Conservation (phyloP, 2,888 invertebrate genomes). For the Tachina lurida region DNA sequence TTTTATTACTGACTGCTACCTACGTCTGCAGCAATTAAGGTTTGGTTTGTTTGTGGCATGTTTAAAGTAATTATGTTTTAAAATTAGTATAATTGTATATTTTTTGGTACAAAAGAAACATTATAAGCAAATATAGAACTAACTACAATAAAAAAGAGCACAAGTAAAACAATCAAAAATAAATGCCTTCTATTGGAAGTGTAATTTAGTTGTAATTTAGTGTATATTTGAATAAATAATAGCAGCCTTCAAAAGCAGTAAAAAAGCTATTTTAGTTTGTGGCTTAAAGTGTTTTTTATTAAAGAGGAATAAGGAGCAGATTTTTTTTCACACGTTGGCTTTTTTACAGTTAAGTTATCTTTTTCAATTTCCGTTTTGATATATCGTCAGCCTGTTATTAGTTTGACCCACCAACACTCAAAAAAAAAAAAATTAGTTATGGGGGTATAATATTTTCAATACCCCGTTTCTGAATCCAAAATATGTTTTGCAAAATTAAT, state of each 20-base stretch:
- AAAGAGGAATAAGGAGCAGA: too few species aligned
- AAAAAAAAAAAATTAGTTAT: too few species aligned
- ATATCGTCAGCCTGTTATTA: too few species aligned
- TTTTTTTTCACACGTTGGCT: too few species aligned
- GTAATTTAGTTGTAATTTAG: slow-evolving; percentile 26
- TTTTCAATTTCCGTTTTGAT: too few species aligned
- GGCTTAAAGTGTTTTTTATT: too few species aligned
- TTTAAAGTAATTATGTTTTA: slow-evolving; percentile 58
- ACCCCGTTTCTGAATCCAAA: too few species aligned
- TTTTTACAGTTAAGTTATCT: too few species aligned
- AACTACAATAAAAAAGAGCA: not conserved
- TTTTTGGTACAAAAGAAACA: not conserved
- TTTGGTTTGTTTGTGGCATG: slow-evolving; percentile 58
- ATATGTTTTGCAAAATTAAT: too few species aligned
- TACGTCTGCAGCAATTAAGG: slow-evolving; percentile 23
- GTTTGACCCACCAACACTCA: too few species aligned
- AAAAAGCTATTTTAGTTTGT: too few species aligned
- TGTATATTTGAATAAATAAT: not conserved
- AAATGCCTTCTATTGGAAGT: slow-evolving; percentile 14
- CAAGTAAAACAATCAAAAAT: slow-evolving; percentile 19
- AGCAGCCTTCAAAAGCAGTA: not conserved
- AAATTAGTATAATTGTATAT: slow-evolving; percentile 56
- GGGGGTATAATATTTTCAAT: too few species aligned
- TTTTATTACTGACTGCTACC: slow-evolving; percentile 42
- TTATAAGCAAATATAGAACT: slow-evolving; percentile 3